These are phyloP conservation scores for Zingel zingel DNA, from an alignment of 2,113 vertebrate species.

Conservation along the genomic window DNA sequence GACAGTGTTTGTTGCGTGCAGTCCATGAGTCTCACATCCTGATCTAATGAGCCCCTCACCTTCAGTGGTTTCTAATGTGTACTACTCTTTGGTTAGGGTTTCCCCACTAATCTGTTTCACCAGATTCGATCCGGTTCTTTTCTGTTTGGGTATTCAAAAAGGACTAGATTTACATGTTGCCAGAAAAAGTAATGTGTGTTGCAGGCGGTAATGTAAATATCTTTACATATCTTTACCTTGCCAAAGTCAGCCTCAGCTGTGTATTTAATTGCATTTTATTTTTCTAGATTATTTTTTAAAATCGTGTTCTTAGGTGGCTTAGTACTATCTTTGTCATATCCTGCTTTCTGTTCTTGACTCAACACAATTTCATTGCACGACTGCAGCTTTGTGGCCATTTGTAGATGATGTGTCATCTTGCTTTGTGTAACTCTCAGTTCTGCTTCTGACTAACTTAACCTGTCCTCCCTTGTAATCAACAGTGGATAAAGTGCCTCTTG, in stretches of 20 bases:
- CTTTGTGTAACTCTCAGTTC: conserved; percentile 46
- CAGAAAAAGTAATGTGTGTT: conserved; percentile 2
- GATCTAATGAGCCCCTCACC: conserved; percentile 36
- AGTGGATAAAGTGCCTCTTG: conserved; percentile 11
- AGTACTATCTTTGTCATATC: conserved; percentile 11
- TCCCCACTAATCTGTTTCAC: conserved; percentile 18
- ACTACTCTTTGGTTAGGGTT: conserved; percentile 12
- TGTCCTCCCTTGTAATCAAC: conserved; percentile 14
- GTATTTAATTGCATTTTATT: not conserved
- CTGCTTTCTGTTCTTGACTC: conserved; percentile 27
- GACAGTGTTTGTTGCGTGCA: conserved; percentile 5
- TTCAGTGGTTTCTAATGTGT: conserved; percentile 31
- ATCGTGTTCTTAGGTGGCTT: not conserved
- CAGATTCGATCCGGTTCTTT: not conserved
- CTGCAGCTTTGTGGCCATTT: conserved; percentile 39
- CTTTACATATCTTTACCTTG: not conserved
- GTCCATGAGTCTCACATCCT: conserved; percentile 36
- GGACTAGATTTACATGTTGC: not conserved
- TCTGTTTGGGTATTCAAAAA: conserved; percentile 19
- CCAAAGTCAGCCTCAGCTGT: not conserved
- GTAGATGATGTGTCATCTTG: conserved; percentile 41
- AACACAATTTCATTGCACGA: conserved; percentile 20
- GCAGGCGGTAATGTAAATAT: not conserved
- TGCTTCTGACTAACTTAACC: conserved; percentile 52
- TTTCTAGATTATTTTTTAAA: conserved; percentile 3